Evolutionary conservation across 2,113 vertebrate genomes (phyloP), one percentile per base, ranked within the genome.

Genomic region (Sapayoa aenigma): DNA sequence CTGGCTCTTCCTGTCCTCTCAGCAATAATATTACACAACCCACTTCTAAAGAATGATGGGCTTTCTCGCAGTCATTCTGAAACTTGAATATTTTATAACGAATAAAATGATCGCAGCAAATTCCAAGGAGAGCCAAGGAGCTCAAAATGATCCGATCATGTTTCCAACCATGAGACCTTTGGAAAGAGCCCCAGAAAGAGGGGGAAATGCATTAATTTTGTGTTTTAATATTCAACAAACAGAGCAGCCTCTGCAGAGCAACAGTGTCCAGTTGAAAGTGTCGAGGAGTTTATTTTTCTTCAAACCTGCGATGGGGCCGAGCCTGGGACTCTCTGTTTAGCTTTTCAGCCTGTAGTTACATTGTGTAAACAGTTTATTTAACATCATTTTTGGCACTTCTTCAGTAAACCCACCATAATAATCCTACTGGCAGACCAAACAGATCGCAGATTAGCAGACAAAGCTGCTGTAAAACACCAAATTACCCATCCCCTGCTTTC

Each of bases 271-370:
- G 96, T 93, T 87, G 96, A 98, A 98, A 97, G 98, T 98, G 98
- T 97, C 94, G 89, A 97, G 98, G 97, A 97, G 98, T 98, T 98
- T 98, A 98, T 98, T 98, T 98, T 98, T 97, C 95, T 98, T 98
- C 97, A 97, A 97, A 98, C 97, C 97, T 98, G 98, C 93, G 46
- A 96, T 89, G 93, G 96, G 98, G 95, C 97, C 96, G 95, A 96
- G 96, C 97, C 98, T 97, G 95, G 96, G 96, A 95, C 96, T 96
- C 91, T 95, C 86, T 96, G 95, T 97, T 97, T 97, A 84, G 95
- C 97, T 98, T 98, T 98, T 98, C 97, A 96, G 97, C 98, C 98
- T 98, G 96, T 87, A 97, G 97, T 97, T 98, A 95, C 97, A 94
- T 97, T 96, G 94, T 95, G 97, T 98, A 98, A 98, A 98, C 98